phyloP scores from a whole-genome alignment of 1,140 invertebrate species.

The Drosophila subobscura region DNA sequence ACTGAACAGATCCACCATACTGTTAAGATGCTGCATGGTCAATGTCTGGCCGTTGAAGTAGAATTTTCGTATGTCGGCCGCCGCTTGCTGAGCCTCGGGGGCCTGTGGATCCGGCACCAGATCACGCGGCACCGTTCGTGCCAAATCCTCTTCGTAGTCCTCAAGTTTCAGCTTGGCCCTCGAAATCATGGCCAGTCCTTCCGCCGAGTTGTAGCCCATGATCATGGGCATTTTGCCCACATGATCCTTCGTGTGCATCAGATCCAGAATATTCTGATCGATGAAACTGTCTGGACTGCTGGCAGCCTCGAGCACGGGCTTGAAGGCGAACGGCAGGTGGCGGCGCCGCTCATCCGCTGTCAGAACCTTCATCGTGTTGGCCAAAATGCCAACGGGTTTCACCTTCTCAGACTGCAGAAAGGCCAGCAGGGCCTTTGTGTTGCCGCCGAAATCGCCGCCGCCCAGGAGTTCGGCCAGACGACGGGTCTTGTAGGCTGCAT shows the following conservation, averaged over 20 bases:
- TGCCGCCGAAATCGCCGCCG: slow-evolving; percentile 35
- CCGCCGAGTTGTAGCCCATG: slow-evolving; percentile 71
- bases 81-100: slow-evolving; percentile 33
- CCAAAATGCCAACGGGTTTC: slow-evolving; percentile 31
- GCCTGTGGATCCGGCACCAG: slow-evolving; percentile 38
- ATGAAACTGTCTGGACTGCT: slow-evolving; percentile 64
- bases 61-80: slow-evolving; percentile 62
- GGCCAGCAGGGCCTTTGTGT: slow-evolving; percentile 35
- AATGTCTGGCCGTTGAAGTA: slow-evolving; percentile 64
- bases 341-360: slow-evolving; percentile 70
- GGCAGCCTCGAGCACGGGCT: slow-evolving; percentile 65
- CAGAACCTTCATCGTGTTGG: slow-evolving; percentile 49
- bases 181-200: slow-evolving; percentile 65
- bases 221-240: slow-evolving; percentile 59
- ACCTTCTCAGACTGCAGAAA: slow-evolving; percentile 64
- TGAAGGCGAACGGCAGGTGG: slow-evolving; percentile 64
- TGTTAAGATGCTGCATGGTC: slow-evolving; percentile 39
- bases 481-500: slow-evolving; percentile 46
- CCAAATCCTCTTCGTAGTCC: slow-evolving; percentile 57
- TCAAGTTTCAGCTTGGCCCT: slow-evolving; percentile 55
- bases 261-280: slow-evolving; percentile 46
- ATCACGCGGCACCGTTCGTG: slow-evolving; percentile 60
- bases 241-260: slow-evolving; percentile 48
- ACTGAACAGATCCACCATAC: slow-evolving; percentile 57
- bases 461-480: slow-evolving; percentile 56